Conservation (phyloP, 2,888 invertebrate genomes). For the Parelbella ahira region DNA sequence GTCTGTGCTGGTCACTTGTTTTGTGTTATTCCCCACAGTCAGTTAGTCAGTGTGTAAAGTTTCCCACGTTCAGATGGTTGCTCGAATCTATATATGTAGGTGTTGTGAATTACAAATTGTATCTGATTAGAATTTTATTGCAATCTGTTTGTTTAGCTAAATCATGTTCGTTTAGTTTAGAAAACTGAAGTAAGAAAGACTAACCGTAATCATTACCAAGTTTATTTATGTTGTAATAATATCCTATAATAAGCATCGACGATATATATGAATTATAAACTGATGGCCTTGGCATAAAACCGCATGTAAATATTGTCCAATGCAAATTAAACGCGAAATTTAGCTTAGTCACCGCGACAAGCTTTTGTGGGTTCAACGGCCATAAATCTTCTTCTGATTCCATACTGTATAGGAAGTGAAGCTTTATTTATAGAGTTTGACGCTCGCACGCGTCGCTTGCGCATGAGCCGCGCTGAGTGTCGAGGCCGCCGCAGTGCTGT, state of each 20-base stretch:
- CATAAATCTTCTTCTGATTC: conserved; percentile 72
- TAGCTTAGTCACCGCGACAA: conserved; percentile 54
- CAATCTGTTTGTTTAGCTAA: too few relatives aligned
- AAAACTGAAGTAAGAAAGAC: too few relatives aligned
- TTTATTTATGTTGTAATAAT: too few relatives aligned
- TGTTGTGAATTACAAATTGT: too few relatives aligned
- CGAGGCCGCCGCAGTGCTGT: conserved; percentile 37
- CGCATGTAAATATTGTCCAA: conserved; percentile 30
- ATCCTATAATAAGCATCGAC: too few relatives aligned
- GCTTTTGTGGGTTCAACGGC: conserved; percentile 71
- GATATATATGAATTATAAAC: conserved; percentile 9
- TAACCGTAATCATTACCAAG: too few relatives aligned
- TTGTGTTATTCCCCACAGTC: too few relatives aligned
- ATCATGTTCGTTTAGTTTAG: too few relatives aligned
- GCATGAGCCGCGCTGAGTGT: conserved; percentile 35
- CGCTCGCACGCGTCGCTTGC: conserved; percentile 46
- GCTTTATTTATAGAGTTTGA: conserved; percentile 70
- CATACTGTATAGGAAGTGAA: conserved; percentile 67
- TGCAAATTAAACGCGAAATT: conserved; percentile 37
- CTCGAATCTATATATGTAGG: too few relatives aligned
- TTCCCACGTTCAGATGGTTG: too few relatives aligned
- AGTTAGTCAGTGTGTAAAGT: too few relatives aligned
- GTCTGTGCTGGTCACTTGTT: not conserved
- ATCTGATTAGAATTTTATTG: too few relatives aligned
- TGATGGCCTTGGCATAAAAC: conserved; percentile 51